Evolutionary conservation across 1,140 invertebrate species (phyloP), one percentile per base, ranked within the genome.

Genomic region (Drosophila littoralis): DNA sequence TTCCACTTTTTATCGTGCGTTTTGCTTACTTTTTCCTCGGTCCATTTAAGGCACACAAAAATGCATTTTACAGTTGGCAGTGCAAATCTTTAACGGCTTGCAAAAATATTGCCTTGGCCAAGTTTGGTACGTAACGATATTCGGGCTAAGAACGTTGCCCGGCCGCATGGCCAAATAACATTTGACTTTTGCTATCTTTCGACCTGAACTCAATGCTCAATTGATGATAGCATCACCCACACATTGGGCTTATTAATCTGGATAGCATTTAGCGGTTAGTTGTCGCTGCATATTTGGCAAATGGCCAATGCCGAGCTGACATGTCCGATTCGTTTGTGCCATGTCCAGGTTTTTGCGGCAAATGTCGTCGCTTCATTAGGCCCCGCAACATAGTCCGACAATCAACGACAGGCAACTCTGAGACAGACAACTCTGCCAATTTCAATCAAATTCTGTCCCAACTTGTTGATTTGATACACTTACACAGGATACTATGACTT

Each of bases 291-390:
- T 75, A 78, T 85, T 75, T 85, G 81, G 79, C 60, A 50, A 86
- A 54, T 79, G 68, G 72, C 70, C 52, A 67, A 59, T 73, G 70
- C 59, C 57, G 40, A 17, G 55, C 40, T 48, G 68, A 77, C 65
- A 59, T 84, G 60, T 60, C 45, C 42, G 13, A 71, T 43, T 15
- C 51, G 68, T 50, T 71, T 55, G 55, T 55, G 51, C 10, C 73
- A 61, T 75, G 69, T 74, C 59, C 52, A 38, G 33, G 63, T 69
- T 66, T 75, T 42, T 73, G 59, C 58, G 22, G 67, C 61, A 78
- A 85, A 77, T 78, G 82, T 89, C 73, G 80, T 72, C 64, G 84
- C 84, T 88, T 88, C 84, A 88, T 88, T 88, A 88, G 82, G 85
- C 75, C 60, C 60, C 54, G 57, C 52, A 57, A 67, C 67, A 68